These are phyloP conservation scores for Cinclus cinclus DNA, from an alignment of 2,113 vertebrate species.

Conservation along the genomic window DNA sequence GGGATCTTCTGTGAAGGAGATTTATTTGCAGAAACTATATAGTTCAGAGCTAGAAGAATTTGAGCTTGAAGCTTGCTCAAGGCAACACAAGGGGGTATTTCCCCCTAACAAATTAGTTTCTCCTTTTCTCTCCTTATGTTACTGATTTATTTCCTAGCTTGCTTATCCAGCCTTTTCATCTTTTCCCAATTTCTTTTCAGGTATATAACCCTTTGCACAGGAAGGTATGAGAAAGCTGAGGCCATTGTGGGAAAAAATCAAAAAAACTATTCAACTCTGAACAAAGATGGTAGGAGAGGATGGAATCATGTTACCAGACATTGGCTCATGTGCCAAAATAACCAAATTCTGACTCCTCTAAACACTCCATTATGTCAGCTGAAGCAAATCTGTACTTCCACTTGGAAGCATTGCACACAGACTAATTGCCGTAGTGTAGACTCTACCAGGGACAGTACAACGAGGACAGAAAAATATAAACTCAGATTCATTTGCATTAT, in stretches of 20 bases:
- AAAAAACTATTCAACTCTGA: neutral
- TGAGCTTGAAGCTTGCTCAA: neutral
- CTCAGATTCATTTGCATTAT: neutral
- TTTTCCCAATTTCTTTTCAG: neutral
- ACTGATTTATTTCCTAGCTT: neutral
- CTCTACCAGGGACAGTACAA: neutral
- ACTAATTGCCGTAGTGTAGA: neutral
- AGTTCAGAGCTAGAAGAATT: neutral
- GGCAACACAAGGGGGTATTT: neutral
- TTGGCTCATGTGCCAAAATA: neutral
- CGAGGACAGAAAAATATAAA: neutral
- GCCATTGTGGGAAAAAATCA: neutral
- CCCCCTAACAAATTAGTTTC: neutral
- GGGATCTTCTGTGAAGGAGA: neutral
- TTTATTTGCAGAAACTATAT: neutral
- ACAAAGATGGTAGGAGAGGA: neutral
- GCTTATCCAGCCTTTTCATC: neutral
- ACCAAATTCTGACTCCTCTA: neutral
- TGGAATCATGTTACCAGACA: neutral
- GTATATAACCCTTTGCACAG: neutral
- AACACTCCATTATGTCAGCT: fast-evolving
- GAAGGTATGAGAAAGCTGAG: neutral
- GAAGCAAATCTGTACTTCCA: neutral
- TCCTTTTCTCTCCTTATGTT: neutral
- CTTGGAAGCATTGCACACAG: neutral